Evolutionary conservation across 2,113 vertebrate genomes (phyloP).

Genomic region (Antennarius striatus): DNA sequence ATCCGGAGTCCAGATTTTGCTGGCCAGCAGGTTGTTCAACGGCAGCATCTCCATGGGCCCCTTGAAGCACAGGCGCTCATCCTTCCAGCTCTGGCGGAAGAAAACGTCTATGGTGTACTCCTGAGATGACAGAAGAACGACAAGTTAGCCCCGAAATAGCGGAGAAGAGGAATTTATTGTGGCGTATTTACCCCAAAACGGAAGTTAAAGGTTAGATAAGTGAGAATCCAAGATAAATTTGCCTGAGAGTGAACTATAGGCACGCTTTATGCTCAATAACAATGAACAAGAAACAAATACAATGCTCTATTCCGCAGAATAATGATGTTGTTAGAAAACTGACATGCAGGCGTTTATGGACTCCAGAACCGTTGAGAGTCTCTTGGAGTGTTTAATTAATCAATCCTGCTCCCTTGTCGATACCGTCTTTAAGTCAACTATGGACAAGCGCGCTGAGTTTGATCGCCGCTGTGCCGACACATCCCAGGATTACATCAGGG

Average conservation of each 20-base stretch:
- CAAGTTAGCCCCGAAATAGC: background rate
- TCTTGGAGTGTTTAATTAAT: conserved; percentile 36
- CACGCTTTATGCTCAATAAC: too few species aligned
- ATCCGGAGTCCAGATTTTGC: conserved; percentile 80
- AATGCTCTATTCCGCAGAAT: conserved; percentile 10
- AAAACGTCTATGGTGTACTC: conserved; percentile 80
- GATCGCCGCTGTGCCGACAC: conserved; percentile 32
- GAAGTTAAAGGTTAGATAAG: background rate
- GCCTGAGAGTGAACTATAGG: background rate
- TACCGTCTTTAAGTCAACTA: conserved; percentile 34
- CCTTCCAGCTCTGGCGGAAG: conserved; percentile 80
- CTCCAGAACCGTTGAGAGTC: conserved; percentile 7
- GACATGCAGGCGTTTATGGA: conserved; percentile 17
- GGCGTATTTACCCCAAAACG: conserved; percentile 3
- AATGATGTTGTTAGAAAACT: conserved; percentile 7
- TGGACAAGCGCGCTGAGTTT: conserved; percentile 27
- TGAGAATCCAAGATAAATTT: conserved; percentile 20
- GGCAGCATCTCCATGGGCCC: conserved; percentile 77
- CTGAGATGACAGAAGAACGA: conserved; percentile 13
- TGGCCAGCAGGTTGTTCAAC: conserved; percentile 78
- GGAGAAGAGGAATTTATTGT: background rate
- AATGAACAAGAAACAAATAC: conserved; percentile 6
- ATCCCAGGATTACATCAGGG: conserved; percentile 4
- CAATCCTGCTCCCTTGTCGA: conserved; percentile 22
- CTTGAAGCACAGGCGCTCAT: conserved; percentile 77